Base-by-base conservation (phyloP, 2,113 vertebrate species). In the Melospiza georgiana region DNA sequence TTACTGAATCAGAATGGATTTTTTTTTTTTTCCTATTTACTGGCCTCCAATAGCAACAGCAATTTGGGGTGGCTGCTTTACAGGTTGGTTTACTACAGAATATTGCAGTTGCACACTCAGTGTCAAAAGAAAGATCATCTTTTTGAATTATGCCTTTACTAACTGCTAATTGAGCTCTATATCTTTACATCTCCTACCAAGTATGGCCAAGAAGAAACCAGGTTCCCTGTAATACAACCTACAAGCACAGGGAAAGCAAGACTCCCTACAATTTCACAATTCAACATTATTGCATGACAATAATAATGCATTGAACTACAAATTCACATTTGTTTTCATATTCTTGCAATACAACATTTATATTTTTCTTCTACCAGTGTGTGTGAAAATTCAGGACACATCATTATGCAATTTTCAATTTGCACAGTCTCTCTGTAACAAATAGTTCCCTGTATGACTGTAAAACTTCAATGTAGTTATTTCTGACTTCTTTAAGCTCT, bases 91-190 rank as follows among this genome's bases (percentile, higher is more conserved):
- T 66, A 49, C 41, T 89, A 31, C 21, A 91, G 87, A 85, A 51
- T 61, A n/a, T 84, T 96, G 85, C 54, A 94, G 39, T 25, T 89
- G 48, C 41, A 82, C 2, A 6, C 11, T 89, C 63, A 44, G 35
- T 69, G 69, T 71, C 94, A 96, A 91, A 87, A 78, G 58, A 28
- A 89, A 74, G 66, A 28, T 30, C 3, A 18, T 15, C 12, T 68
- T 90, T 88, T 88, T 92, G 3, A 91, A 71, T 92, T 79, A 91
- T 68, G 62, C 51, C 46, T 94, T 87, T 71, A 74, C 58, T 89
- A 49, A 63, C 20, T 65, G 44, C 49, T 92, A 87, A 74, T 54
- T 91, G 62, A 66, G 35, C 72, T 59, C 66, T 84, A 7, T 19
- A 82, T 76, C 57, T 93, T 88, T 76, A 31, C 30, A 71, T 59